Base-by-base conservation (phyloP, 2,113 vertebrate genomes). In the Silurus glanis region DNA sequence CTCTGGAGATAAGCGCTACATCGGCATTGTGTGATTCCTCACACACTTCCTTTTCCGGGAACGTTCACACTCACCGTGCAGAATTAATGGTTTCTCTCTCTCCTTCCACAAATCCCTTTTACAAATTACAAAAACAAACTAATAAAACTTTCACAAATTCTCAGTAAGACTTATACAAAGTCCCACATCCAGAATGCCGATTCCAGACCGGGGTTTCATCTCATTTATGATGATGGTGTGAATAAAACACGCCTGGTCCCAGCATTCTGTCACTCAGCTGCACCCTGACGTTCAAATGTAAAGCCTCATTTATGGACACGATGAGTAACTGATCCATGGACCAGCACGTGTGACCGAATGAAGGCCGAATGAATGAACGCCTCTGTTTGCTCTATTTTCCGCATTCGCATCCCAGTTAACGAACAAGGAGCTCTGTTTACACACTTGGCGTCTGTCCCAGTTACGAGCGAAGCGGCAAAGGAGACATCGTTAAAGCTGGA, bases 341-440 rank as follows among this genome's bases (percentile, higher is more conserved):
- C 37, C 78, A 62, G 78, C 7, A 45, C 5, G 9, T 8, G 7
- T 59, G 62, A 56, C 37, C 37, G 37, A 37, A 37, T 37, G 37
- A 37, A 37, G 37, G 37, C 37, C 37, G 37, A 37, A 37, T 37
- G 37, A 86, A 86, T 82, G 85, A 16, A 81, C 25, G 85, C n/a
- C 66, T 82, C 67, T 86, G 85, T 85, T n/a, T 55, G 64, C 67
- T 72, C 1, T 23, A 13, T 67, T 61, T 28, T 86, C 82, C 82
- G 25, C 85, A 86, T 82, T 86, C 85, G 53, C n/a, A 14, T 61
- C 66, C 53, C 28, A 59, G 76, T 61, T 72, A 8, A 66, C 59
- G 78, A 51, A 45, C 5, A 49, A 51, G 67, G 53, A 37, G 21
- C 37, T 71, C 84, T 80, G 71, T 75, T 75, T 25, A 59, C 55